Conservation (phyloP, 2,888 invertebrate species). For the Opisthograptis luteolata region DNA sequence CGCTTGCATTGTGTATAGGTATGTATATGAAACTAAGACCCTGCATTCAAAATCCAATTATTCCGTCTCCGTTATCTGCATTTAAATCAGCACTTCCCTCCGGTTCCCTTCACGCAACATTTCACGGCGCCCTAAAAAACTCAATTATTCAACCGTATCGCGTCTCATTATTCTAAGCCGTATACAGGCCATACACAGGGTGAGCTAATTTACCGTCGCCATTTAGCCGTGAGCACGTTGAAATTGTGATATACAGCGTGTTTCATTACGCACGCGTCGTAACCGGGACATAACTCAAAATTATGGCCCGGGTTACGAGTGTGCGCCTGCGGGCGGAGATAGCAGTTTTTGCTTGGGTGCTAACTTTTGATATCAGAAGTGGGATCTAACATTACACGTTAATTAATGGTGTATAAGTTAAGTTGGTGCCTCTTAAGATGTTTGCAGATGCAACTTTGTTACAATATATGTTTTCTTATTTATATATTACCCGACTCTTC, state of each 20-base stretch:
- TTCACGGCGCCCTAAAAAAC: conserved; percentile 34
- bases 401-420: background rate
- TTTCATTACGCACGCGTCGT: conserved; percentile 74
- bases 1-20: background rate
- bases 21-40: background rate
- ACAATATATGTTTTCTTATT: too few relatives aligned
- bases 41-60: conserved; percentile 14
- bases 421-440: background rate
- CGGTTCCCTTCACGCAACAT: conserved; percentile 11
- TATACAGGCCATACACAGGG: conserved; percentile 43
- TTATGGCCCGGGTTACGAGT: conserved; percentile 70
- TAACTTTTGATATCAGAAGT: conserved; percentile 24
- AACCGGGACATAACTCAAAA: conserved; percentile 72
- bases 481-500: too few relatives aligned
- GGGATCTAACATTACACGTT: conserved; percentile 1
- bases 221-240: conserved; percentile 64
- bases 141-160: conserved; percentile 42
- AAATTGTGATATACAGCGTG: conserved; percentile 74
- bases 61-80: conserved; percentile 9
- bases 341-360: conserved; percentile 34
- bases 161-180: conserved; percentile 50
- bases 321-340: conserved; percentile 41
- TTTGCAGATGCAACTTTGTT: background rate
- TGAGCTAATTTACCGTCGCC: conserved; percentile 64
- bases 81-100: conserved; percentile 12